Evolutionary conservation across 2,888 invertebrate species (phyloP).

Genomic region (Melanostoma scalare): DNA sequence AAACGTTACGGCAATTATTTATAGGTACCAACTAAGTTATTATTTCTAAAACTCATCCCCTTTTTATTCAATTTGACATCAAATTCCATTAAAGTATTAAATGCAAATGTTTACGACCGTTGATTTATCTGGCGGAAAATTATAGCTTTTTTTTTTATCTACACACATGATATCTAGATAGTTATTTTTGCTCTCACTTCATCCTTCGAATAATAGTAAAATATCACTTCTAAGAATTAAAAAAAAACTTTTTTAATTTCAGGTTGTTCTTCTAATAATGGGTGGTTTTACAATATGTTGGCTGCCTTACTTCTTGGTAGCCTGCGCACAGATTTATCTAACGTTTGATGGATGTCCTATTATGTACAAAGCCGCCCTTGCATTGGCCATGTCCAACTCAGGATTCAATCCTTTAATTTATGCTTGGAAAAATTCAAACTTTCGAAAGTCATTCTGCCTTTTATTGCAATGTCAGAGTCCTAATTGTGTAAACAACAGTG

Average conservation of each 20-base stretch:
- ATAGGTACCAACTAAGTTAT: too few relatives aligned
- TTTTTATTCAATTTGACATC: too few relatives aligned
- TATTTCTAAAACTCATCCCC: too few relatives aligned
- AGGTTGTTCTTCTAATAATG: conserved; percentile 90
- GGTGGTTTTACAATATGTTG: conserved; percentile 92
- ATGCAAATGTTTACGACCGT: too few relatives aligned
- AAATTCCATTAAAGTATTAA: too few relatives aligned
- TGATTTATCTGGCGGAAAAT: not conserved
- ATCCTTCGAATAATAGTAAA: too few relatives aligned
- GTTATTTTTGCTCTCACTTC: too few relatives aligned
- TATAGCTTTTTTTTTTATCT: not conserved
- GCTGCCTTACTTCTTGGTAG: conserved; percentile 90
- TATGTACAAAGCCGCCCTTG: conserved; percentile 86
- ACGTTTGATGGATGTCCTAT: conserved; percentile 83
- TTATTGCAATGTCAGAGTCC: conserved; percentile 87
- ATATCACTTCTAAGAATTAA: too few relatives aligned
- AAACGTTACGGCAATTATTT: too few relatives aligned
- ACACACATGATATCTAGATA: not conserved
- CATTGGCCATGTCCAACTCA: conserved; percentile 90
- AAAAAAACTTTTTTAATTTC: conserved; percentile 76
- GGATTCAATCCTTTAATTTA: conserved; percentile 92
- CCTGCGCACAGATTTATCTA: conserved; percentile 85
- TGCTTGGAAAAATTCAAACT: conserved; percentile 92
- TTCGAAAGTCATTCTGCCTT: conserved; percentile 88
- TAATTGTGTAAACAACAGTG: conserved; percentile 82